Percentiles rank a stretch among this genome's conserved stretches.
Evolutionary conservation across 2,797 vertebrate genomes (phyloP).

Genomic region (Anas capensis): DNA sequence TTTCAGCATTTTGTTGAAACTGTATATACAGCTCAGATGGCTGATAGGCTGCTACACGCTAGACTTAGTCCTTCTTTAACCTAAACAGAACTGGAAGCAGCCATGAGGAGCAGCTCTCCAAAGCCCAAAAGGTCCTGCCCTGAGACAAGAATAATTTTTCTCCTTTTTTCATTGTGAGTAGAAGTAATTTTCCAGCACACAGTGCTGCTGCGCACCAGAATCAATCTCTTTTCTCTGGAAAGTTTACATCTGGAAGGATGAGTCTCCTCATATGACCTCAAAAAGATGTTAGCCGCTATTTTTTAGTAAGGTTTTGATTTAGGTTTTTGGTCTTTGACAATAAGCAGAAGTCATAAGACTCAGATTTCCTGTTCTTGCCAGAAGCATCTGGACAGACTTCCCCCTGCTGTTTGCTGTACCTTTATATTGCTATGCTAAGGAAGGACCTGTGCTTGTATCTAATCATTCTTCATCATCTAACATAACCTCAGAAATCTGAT

Average conservation of each 20-base stretch:
- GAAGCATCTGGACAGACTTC: neutral
- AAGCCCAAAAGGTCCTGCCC: neutral
- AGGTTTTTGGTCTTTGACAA: neutral
- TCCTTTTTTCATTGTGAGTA: neutral
- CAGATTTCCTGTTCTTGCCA: neutral
- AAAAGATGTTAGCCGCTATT: neutral
- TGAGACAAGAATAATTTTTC: neutral
- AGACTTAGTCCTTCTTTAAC: neutral
- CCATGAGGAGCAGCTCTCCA: neutral
- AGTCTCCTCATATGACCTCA: neutral
- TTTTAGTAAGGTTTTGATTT: neutral
- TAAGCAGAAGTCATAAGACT: neutral
- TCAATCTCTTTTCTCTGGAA: neutral
- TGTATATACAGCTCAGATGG: neutral
- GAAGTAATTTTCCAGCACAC: neutral
- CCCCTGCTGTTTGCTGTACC: neutral
- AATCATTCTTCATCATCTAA: rapidly evolving
- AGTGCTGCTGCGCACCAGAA: neutral
- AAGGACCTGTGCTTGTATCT: neutral
- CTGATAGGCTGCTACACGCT: neutral
- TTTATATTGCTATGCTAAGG: rapidly evolving
- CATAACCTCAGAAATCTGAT: neutral
- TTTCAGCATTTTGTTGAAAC: neutral
- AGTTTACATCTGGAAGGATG: neutral
- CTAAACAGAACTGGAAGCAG: neutral